phyloP scores from a whole-genome alignment of 1,140 invertebrate genomes.

The Sminthurinus signatus region DNA sequence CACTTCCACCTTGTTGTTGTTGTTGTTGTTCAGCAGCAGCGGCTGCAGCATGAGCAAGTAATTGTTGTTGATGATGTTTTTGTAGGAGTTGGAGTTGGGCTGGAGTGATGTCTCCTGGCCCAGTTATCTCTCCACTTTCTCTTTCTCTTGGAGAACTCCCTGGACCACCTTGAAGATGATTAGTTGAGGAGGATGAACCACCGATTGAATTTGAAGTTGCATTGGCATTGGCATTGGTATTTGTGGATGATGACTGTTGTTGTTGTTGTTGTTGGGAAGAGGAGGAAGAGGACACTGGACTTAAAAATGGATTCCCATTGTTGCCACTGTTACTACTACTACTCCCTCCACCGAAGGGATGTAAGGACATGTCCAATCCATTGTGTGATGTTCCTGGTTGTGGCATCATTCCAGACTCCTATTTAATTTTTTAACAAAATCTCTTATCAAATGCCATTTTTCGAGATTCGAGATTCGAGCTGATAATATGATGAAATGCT shows the following conservation, averaged over 20 bases:
- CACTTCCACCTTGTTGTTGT: too few species aligned
- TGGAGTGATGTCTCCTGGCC: background rate
- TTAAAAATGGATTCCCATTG: background rate
- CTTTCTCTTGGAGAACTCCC: too few species aligned
- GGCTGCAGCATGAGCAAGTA: too few species aligned
- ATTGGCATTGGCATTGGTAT: background rate
- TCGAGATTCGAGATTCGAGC: too few species aligned
- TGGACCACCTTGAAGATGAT: constrained; percentile 20
- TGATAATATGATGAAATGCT: too few species aligned
- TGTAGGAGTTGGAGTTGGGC: constrained; percentile 9
- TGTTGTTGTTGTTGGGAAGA: constrained; percentile 6
- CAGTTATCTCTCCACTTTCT: background rate
- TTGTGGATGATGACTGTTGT: constrained; percentile 10
- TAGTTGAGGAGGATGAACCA: constrained; percentile 16
- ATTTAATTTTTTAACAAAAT: too few species aligned
- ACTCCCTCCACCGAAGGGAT: constrained; percentile 15
- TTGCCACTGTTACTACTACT: background rate
- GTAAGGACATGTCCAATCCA: constrained; percentile 37
- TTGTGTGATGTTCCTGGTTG: constrained; percentile 28
- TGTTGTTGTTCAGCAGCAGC: constrained; percentile 46
- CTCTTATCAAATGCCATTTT: too few species aligned
- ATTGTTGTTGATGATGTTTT: constrained; percentile 42
- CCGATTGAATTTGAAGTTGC: background rate
- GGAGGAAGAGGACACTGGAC: background rate
- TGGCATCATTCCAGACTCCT: too few species aligned